Conservation (phyloP, 2,888 invertebrate genomes). For the Latrodectus hesperus region DNA sequence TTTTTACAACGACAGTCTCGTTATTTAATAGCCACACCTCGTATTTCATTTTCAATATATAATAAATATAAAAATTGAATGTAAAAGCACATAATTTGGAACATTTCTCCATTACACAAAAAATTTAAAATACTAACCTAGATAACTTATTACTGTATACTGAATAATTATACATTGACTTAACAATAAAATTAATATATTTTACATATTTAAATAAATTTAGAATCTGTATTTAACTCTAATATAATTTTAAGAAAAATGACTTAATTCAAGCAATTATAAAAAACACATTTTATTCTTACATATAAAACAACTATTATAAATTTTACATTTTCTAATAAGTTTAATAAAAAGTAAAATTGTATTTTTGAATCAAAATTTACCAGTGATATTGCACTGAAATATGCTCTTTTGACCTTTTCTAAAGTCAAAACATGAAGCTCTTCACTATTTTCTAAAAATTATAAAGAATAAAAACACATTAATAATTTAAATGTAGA, state of each 20-base stretch:
- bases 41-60: too few relatives aligned
- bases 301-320: background rate
- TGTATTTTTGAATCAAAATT: too few relatives aligned
- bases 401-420: constrained; percentile 48
- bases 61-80: too few relatives aligned
- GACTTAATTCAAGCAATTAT: background rate
- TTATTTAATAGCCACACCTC: too few relatives aligned
- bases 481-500: background rate
- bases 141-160: too few relatives aligned
- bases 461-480: background rate
- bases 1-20: too few relatives aligned
- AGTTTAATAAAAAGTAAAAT: background rate
- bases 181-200: background rate
- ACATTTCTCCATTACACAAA: too few relatives aligned
- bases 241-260: too few relatives aligned
- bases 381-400: constrained; percentile 34
- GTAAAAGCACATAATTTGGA: too few relatives aligned
- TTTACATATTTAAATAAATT: background rate
- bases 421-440: constrained; percentile 34
- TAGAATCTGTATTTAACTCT: background rate
- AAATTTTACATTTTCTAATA: background rate
- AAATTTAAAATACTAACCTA: too few relatives aligned
- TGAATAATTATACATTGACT: too few relatives aligned
- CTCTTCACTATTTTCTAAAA: constrained; percentile 26
- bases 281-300: background rate